A percentile compares a stretch with the other conserved stretches of the same genome.
Conservation (phyloP, 2,113 vertebrate genomes). For the Varanus komodoensis region DNA sequence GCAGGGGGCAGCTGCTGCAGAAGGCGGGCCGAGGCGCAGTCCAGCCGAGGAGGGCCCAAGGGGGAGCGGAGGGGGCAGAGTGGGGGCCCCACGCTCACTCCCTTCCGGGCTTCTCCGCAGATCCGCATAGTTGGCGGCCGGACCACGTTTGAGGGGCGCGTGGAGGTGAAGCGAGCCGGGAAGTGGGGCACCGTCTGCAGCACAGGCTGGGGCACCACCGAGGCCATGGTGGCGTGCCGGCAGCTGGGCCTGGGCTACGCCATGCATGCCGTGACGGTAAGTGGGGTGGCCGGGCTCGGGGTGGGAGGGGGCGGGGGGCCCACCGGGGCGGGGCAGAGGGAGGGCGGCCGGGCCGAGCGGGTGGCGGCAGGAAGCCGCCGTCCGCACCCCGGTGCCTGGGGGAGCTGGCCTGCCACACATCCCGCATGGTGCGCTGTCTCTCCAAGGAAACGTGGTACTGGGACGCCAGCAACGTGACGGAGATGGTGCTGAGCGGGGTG, state of each 20-base stretch:
- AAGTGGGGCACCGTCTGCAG: slow-evolving; percentile 89
- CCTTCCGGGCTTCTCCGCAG: slow-evolving; percentile 79
- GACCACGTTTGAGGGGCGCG: slow-evolving; percentile 82
- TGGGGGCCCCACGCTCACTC: slow-evolving; percentile 66
- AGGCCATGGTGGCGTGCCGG: slow-evolving; percentile 89
- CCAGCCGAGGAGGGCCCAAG: neutral
- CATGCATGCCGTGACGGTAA: slow-evolving; percentile 88
- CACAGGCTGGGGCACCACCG: slow-evolving; percentile 86
- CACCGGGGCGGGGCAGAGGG: neutral
- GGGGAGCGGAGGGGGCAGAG: neutral
- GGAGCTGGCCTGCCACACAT: neutral
- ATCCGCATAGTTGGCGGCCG: slow-evolving; percentile 86
- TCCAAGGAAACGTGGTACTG: slow-evolving; percentile 98
- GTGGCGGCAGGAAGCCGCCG: neutral
- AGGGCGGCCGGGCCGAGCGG: neutral
- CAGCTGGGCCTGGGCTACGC: slow-evolving; percentile 90
- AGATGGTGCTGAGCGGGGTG: slow-evolving; percentile 94
- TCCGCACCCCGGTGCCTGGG: neutral
- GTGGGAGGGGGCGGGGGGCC: no score
- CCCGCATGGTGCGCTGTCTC: neutral
- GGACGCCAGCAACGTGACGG: slow-evolving; percentile 91
- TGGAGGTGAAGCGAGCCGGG: slow-evolving; percentile 87
- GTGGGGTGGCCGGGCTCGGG: slow-evolving; percentile 57
- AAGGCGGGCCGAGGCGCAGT: no score
- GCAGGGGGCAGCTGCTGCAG: no score